Evolutionary conservation across 2,797 vertebrate species (phyloP).

Genomic region (Chanos chanos): DNA sequence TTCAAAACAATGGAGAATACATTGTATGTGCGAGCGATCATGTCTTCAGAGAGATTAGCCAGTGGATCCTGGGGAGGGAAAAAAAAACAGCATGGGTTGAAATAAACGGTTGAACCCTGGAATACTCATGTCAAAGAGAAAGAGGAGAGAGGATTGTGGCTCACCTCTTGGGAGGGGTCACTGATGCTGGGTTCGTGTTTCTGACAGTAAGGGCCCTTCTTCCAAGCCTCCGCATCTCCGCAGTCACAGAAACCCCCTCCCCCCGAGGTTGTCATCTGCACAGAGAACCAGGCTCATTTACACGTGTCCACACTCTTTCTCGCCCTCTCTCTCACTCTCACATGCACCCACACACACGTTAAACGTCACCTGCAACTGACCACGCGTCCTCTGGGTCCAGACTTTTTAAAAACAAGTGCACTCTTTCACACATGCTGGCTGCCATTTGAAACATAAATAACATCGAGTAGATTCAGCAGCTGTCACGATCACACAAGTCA

Average conservation of each 20-base stretch:
- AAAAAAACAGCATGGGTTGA: neutral
- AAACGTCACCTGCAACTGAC: neutral
- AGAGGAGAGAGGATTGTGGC: neutral
- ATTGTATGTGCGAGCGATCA: constrained; percentile 83
- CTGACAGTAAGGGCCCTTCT: constrained; percentile 89
- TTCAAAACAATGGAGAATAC: constrained; percentile 88
- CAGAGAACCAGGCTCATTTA: neutral
- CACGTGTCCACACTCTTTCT: neutral
- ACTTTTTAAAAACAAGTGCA: no score
- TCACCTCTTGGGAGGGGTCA: constrained; percentile 82
- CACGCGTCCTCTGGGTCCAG: neutral
- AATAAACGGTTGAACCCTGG: neutral
- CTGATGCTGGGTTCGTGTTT: constrained; percentile 80
- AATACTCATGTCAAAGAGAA: neutral
- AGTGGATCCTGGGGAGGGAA: constrained; percentile 80
- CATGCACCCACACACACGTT: neutral
- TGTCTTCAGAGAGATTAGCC: constrained; percentile 80
- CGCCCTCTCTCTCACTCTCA: neutral
- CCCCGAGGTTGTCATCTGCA: constrained; percentile 94
- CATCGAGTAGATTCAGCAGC: no score
- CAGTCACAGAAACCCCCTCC: constrained; percentile 98
- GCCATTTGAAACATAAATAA: no score
- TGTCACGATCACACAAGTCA: no score
- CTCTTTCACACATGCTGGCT: no score
- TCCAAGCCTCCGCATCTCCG: constrained; percentile 96